Conservation (phyloP, 1,140 invertebrate genomes). For the Drosophila grimshawi region DNA sequence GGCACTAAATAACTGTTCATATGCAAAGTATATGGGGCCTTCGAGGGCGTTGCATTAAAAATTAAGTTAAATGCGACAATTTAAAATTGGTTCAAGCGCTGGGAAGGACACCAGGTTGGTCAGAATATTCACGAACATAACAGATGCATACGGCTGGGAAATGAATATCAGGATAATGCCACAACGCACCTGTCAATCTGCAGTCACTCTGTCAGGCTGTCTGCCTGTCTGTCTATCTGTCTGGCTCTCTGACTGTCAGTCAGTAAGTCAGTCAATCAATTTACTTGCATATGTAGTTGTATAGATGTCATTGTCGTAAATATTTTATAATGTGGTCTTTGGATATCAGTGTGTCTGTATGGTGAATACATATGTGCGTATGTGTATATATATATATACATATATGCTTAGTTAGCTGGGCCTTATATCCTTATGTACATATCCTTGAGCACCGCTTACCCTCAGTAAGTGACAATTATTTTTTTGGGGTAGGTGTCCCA, state of each 20-base stretch:
- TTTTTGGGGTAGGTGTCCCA: slow-evolving; percentile 34
- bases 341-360: background rate
- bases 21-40: slow-evolving; percentile 10
- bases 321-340: slow-evolving; percentile 39
- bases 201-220: background rate
- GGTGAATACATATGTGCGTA: slow-evolving; percentile 1
- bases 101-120: slow-evolving; percentile 32
- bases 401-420: slow-evolving; percentile 24
- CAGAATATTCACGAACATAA: background rate
- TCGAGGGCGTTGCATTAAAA: slow-evolving; percentile 31
- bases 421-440: background rate
- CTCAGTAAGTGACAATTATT: slow-evolving; percentile 56
- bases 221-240: slow-evolving; percentile 1
- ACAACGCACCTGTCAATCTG: slow-evolving; percentile 25
- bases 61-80: slow-evolving; percentile 44
- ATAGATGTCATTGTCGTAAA: slow-evolving; percentile 37
- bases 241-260: slow-evolving; percentile 23
- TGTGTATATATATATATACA: background rate
- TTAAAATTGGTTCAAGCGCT: slow-evolving; percentile 29
- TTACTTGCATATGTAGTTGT: slow-evolving; percentile 32
- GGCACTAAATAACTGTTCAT: slow-evolving; percentile 18
- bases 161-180: background rate
- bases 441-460: slow-evolving; percentile 18
- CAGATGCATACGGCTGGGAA: background rate
- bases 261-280: slow-evolving; percentile 43